Evolutionary conservation across 1,140 invertebrate genomes (phyloP).

Genomic region (Saxidomus purpurata): DNA sequence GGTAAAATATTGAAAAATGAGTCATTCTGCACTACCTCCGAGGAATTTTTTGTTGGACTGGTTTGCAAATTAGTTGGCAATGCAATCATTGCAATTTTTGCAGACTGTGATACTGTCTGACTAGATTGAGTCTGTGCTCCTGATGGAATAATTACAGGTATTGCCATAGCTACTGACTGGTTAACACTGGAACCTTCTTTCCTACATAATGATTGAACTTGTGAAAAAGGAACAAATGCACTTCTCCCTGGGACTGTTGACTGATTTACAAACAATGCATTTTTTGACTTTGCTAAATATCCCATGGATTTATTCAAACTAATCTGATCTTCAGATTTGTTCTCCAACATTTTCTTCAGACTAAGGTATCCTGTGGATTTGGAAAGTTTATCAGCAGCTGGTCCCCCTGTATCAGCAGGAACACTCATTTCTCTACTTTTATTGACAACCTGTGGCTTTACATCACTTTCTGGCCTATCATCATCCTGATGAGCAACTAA

Average conservation of each 20-base stretch:
- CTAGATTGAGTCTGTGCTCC: background rate
- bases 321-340: slow-evolving; percentile 2
- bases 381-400: slow-evolving; percentile 37
- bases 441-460: background rate
- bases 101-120: slow-evolving; percentile 31
- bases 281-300: slow-evolving; percentile 46
- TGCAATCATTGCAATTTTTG: slow-evolving; percentile 33
- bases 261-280: slow-evolving; percentile 60
- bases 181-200: slow-evolving; percentile 40
- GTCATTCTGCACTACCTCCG: background rate
- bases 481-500: background rate
- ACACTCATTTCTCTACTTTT: background rate
- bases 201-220: slow-evolving; percentile 39
- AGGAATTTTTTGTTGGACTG: slow-evolving; percentile 10
- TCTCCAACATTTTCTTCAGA: slow-evolving; percentile 52
- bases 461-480: background rate
- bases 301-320: slow-evolving; percentile 59
- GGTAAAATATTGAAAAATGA: slow-evolving; percentile 21
- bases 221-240: slow-evolving; percentile 71
- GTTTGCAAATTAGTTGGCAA: slow-evolving; percentile 10
- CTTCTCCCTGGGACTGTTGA: slow-evolving; percentile 43
- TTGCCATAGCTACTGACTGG: slow-evolving; percentile 49
- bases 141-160: slow-evolving; percentile 49
- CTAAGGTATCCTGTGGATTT: slow-evolving; percentile 45
- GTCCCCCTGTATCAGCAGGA: background rate